Conservation (phyloP, 2,888 invertebrate genomes). For the Synanthedon vespiformis region DNA sequence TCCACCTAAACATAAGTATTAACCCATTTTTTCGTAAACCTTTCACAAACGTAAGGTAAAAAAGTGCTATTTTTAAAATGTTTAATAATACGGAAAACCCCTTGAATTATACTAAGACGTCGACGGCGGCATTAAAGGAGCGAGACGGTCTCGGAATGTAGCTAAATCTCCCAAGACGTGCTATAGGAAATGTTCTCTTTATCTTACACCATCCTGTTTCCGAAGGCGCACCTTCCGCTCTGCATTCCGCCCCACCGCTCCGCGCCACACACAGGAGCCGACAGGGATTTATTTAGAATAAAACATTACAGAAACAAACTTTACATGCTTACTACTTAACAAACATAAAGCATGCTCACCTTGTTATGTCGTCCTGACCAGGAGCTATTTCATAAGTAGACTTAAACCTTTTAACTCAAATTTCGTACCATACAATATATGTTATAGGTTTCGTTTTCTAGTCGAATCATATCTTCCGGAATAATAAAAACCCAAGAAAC, state of each 20-base stretch:
- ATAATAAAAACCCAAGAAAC: no score
- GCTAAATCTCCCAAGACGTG: slow-evolving; percentile 44
- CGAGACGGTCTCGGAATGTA: slow-evolving; percentile 46
- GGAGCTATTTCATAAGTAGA: no score
- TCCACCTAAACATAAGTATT: no score
- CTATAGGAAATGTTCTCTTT: slow-evolving; percentile 68
- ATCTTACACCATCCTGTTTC: slow-evolving; percentile 67
- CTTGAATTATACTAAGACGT: slow-evolving; percentile 30
- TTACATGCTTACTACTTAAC: no score
- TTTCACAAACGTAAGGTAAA: no score
- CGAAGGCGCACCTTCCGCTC: slow-evolving; percentile 53
- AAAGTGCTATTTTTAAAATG: neutral
- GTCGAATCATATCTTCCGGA: no score
- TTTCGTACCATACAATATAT: no score
- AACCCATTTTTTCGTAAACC: no score
- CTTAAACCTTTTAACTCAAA: no score
- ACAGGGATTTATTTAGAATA: slow-evolving; percentile 49
- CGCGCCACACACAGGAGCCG: slow-evolving; percentile 53
- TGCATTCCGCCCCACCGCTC: slow-evolving; percentile 34
- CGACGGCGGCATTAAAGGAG: slow-evolving; percentile 28
- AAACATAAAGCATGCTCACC: no score
- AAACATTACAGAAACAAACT: slow-evolving; percentile 14
- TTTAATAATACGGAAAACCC: slow-evolving; percentile 13
- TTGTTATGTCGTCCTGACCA: no score
- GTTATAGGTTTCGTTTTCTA: no score